Evolutionary conservation across 2,797 vertebrate species (phyloP).

Genomic region (Epinephelus malabaricus): DNA sequence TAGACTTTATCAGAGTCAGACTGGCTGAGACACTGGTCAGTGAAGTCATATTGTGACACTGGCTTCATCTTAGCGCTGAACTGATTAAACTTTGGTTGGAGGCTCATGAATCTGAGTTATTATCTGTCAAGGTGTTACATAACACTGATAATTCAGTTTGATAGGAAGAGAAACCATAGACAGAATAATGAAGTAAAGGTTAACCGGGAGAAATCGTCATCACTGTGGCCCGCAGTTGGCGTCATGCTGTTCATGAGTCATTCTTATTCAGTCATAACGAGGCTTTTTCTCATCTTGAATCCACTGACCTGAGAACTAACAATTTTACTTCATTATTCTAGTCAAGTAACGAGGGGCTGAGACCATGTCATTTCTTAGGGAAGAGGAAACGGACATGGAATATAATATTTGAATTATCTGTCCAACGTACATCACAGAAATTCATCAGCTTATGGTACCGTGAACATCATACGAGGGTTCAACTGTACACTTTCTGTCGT

Average conservation of each 20-base stretch:
- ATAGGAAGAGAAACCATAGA: background rate
- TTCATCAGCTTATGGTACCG: background rate
- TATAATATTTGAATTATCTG: too few species aligned
- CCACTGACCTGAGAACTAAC: background rate
- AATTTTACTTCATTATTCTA: background rate
- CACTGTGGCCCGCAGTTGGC: background rate
- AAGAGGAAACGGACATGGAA: background rate
- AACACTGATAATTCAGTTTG: background rate
- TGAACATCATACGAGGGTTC: background rate
- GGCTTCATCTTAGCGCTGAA: background rate
- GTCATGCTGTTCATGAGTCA: slow-evolving; percentile 14
- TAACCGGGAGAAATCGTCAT: background rate
- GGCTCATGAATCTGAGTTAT: background rate
- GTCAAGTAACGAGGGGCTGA: background rate
- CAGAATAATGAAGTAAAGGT: background rate
- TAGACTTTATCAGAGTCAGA: background rate
- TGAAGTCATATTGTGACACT: background rate
- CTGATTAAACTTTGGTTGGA: background rate
- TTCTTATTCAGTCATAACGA: slow-evolving; percentile 6
- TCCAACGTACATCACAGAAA: background rate
- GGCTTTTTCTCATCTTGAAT: background rate
- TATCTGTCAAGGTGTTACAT: background rate
- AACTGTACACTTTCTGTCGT: too few species aligned
- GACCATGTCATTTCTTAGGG: background rate
- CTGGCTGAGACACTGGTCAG: background rate